Evolutionary conservation across 2,797 vertebrate genomes (phyloP).

Genomic region (Lindbergichthys nudifrons): DNA sequence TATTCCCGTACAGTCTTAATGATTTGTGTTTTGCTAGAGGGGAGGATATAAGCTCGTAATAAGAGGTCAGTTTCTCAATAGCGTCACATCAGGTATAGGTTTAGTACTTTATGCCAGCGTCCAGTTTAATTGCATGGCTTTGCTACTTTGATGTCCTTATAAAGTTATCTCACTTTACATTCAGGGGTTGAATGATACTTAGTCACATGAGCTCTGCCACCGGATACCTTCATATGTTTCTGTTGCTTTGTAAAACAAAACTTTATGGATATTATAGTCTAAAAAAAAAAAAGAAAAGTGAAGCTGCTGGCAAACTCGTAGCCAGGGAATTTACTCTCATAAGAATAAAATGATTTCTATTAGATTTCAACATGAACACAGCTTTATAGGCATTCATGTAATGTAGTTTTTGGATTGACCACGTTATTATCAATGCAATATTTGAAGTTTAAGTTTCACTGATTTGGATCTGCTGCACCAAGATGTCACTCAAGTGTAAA

Average conservation of each 20-base stretch:
- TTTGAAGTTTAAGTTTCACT: constrained; percentile 4
- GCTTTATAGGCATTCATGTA: constrained; percentile 11
- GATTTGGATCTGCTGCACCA: constrained; percentile 3
- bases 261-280: constrained; percentile 35
- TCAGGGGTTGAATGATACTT: constrained; percentile 46
- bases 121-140: constrained; percentile 29
- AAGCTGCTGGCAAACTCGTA: neutral
- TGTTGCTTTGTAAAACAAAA: constrained; percentile 63
- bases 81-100: constrained; percentile 29
- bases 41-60: constrained; percentile 52
- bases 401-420: neutral
- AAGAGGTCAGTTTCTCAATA: constrained; percentile 75
- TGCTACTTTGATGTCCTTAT: constrained; percentile 44
- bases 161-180: constrained; percentile 30
- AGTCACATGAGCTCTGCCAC: constrained; percentile 30
- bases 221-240: constrained; percentile 20
- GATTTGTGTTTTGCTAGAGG: constrained; percentile 47
- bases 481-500: constrained; percentile 1
- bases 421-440: neutral
- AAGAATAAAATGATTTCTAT: neutral
- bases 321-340: neutral
- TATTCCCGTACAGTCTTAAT: constrained; percentile 23
- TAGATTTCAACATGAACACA: neutral
- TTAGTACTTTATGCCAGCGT: constrained; percentile 8
- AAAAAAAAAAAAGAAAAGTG: neutral